Evolutionary conservation across 2,113 vertebrate genomes (phyloP).

Genomic region (Mesoclemmys tuberculata): DNA sequence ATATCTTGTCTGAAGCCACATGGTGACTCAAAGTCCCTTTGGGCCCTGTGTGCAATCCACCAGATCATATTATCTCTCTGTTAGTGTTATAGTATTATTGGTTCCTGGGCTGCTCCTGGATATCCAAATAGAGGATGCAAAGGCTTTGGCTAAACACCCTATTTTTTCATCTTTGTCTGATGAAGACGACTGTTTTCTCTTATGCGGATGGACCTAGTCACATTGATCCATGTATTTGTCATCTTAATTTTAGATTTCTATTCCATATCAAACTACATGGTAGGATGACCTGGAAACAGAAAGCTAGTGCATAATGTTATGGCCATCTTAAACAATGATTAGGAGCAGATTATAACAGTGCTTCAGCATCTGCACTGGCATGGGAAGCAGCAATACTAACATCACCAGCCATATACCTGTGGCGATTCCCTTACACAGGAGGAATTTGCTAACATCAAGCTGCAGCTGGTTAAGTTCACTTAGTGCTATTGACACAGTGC

Average conservation of each 20-base stretch:
- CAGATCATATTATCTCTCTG: neutral
- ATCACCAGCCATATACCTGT: neutral
- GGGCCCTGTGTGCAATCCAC: neutral
- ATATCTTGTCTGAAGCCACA: neutral
- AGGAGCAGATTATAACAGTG: neutral
- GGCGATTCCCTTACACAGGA: neutral
- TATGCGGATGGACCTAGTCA: neutral
- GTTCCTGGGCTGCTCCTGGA: neutral
- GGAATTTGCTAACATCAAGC: neutral
- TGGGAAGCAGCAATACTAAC: neutral
- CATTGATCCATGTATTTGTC: neutral
- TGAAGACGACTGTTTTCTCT: neutral
- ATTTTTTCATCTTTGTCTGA: neutral
- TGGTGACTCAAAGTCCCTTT: neutral
- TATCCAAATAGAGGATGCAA: neutral
- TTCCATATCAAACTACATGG: neutral
- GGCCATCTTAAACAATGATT: neutral
- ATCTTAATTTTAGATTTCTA: neutral
- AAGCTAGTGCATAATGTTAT: neutral
- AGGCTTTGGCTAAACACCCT: accelerated
- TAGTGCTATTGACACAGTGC: neutral
- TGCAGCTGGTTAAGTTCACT: neutral
- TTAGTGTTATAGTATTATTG: accelerated
- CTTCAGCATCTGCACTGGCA: neutral
- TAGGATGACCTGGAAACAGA: neutral